A percentile compares a stretch with the other conserved stretches of the same genome.
Evolutionary conservation across 1,140 invertebrate species (phyloP).

Genomic region (Carposina sasakii): DNA sequence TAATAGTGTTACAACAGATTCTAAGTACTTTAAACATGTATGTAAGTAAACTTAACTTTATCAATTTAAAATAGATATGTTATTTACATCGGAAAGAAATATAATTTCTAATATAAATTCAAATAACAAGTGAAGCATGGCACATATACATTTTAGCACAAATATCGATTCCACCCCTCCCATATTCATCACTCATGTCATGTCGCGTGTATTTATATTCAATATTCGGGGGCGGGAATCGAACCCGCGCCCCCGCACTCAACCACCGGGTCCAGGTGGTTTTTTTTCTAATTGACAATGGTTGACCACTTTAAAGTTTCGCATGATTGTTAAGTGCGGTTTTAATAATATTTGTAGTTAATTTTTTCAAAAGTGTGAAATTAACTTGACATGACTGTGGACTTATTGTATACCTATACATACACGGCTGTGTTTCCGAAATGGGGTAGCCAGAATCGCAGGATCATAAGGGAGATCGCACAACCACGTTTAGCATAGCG

Average conservation of each 20-base stretch:
- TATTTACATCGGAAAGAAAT: too few species aligned
- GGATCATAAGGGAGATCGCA: not conserved
- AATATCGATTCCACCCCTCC: conserved; percentile 3
- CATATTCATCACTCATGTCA: not conserved
- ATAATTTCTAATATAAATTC: too few species aligned
- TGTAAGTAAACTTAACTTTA: too few species aligned
- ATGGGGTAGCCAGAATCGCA: not conserved
- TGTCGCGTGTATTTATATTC: conserved; percentile 10
- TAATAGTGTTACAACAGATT: too few species aligned
- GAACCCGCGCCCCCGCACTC: too few species aligned
- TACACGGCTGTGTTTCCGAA: not conserved
- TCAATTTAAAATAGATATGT: too few species aligned
- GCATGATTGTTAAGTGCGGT: not conserved
- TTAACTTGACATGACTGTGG: not conserved
- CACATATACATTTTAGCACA: too few species aligned
- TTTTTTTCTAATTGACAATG: conserved; percentile 7
- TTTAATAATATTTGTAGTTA: not conserved
- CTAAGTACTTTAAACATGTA: too few species aligned
- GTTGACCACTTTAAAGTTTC: conserved; percentile 1
- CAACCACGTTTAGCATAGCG: not conserved
- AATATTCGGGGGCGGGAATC: not conserved
- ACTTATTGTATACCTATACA: not conserved
- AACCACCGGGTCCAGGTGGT: conserved; percentile 3
- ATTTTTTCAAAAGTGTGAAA: not conserved
- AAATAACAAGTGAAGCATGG: too few species aligned